Evolutionary conservation across 2,113 vertebrate species (phyloP).

Genomic region (Tautogolabrus adspersus): DNA sequence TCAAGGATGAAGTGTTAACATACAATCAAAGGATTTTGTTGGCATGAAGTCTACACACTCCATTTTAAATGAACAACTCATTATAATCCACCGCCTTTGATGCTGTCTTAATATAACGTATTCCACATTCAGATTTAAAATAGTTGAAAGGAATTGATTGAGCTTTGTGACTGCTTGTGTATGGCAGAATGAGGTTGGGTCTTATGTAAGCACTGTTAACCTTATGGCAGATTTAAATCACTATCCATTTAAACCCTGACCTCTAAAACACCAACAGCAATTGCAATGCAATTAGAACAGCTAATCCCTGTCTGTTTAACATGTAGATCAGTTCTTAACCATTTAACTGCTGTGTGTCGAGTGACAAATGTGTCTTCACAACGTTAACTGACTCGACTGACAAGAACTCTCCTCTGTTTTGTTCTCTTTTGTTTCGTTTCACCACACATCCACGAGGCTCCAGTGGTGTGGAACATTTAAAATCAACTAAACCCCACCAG

Average conservation of each 20-base stretch:
- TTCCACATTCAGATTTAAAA: background rate
- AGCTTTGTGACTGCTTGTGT: background rate
- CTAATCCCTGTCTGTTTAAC: background rate
- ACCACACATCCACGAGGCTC: too few relatives aligned
- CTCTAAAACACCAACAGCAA: conserved; percentile 1
- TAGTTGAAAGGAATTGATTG: background rate
- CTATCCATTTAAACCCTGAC: background rate
- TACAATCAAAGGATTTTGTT: background rate
- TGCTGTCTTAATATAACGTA: too few relatives aligned
- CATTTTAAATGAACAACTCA: too few relatives aligned
- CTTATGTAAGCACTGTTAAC: conserved; percentile 4
- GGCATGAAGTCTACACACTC: too few relatives aligned
- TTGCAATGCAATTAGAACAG: conserved; percentile 16
- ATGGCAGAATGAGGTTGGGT: background rate
- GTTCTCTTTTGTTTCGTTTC: background rate
- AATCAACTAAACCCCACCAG: conserved; percentile 1
- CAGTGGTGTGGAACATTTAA: too few relatives aligned
- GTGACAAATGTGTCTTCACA: background rate
- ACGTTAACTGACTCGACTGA: background rate
- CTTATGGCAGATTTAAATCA: background rate
- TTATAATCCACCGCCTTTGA: too few relatives aligned
- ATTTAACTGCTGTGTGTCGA: background rate
- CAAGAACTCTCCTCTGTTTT: background rate
- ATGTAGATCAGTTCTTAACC: background rate
- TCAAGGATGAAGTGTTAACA: background rate